Evolutionary conservation across 2,888 invertebrate species (phyloP).

Genomic region (Andrena hattorfiana): DNA sequence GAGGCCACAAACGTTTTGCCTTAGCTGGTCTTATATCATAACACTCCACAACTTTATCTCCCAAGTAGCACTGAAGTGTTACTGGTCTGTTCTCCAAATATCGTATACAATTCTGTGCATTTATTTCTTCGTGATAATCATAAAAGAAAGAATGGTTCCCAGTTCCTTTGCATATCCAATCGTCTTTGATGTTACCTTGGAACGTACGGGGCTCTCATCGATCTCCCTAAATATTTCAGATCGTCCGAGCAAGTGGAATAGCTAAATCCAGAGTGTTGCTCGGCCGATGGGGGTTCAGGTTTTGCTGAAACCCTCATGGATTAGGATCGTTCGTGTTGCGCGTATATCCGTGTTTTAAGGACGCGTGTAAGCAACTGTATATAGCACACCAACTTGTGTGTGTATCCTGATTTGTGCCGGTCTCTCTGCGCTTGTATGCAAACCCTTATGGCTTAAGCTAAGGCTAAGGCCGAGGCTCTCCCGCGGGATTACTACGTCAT

Average conservation of each 20-base stretch:
- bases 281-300: conserved; percentile 74
- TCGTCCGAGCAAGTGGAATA: conserved; percentile 72
- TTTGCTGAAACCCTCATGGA: conserved; percentile 76
- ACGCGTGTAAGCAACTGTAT: conserved; percentile 59
- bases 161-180: conserved; percentile 30
- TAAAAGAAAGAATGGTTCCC: neutral
- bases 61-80: too few relatives aligned
- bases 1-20: too few relatives aligned
- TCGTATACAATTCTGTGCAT: too few relatives aligned
- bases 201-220: conserved; percentile 55
- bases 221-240: conserved; percentile 73
- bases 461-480: conserved; percentile 82
- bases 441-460: conserved; percentile 83
- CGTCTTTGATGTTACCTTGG: conserved; percentile 62
- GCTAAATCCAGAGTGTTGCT: conserved; percentile 71
- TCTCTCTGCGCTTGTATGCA: conserved; percentile 78
- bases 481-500: conserved; percentile 84
- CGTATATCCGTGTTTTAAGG: conserved; percentile 75
- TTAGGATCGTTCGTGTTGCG: conserved; percentile 72
- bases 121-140: neutral
- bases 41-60: too few relatives aligned
- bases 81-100: too few relatives aligned
- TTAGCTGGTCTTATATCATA: too few relatives aligned
- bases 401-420: conserved; percentile 69
- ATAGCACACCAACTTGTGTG: conserved; percentile 30